These are phyloP conservation scores for Burhinus bistriatus DNA, from an alignment of 2,113 vertebrate species.

Conservation along the genomic window DNA sequence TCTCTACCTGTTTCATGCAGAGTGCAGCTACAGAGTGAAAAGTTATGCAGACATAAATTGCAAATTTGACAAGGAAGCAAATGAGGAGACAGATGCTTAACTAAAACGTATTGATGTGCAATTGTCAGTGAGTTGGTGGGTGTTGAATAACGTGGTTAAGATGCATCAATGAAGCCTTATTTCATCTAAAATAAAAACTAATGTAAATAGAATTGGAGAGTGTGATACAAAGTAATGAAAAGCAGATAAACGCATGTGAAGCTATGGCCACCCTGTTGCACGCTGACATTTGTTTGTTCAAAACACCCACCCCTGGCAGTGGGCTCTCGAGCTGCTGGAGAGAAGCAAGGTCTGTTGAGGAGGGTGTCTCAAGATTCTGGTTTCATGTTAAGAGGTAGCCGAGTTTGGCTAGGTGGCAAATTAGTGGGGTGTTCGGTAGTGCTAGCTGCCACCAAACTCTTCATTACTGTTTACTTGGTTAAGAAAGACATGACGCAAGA, in stretches of 20 bases:
- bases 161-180: slow-evolving; percentile 18
- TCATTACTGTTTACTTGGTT: background rate
- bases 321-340: background rate
- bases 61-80: slow-evolving; percentile 75
- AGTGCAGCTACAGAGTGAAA: slow-evolving; percentile 73
- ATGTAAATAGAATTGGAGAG: background rate
- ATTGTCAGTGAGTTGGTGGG: slow-evolving; percentile 56
- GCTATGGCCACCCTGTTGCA: background rate
- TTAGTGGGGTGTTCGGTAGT: background rate
- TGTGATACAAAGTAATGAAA: slow-evolving; percentile 13
- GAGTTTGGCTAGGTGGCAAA: background rate
- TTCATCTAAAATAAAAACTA: slow-evolving; percentile 7
- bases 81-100: slow-evolving; percentile 69
- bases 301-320: background rate
- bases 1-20: slow-evolving; percentile 73
- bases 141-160: slow-evolving; percentile 40
- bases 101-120: slow-evolving; percentile 55
- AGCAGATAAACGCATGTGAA: background rate
- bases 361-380: background rate
- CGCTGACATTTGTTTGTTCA: background rate
- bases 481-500: background rate
- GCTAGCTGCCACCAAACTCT: background rate
- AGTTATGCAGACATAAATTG: slow-evolving; percentile 79
- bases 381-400: background rate
- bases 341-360: background rate